Base-by-base conservation (phyloP, 2,797 vertebrate species). In the Brachymystax lenok region DNA sequence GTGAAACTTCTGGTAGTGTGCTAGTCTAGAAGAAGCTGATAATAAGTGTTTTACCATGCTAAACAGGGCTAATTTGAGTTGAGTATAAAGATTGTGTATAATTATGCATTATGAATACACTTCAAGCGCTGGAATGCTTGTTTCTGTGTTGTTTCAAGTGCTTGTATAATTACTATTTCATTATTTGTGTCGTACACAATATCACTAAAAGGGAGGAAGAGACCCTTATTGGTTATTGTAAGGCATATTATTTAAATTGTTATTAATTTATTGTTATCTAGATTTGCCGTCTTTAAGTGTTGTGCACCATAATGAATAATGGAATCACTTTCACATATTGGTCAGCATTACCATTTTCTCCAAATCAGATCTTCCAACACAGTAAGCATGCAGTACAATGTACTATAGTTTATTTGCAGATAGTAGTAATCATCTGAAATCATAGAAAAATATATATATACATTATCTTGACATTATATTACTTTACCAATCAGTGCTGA, bases 1-100 rank as follows among this genome's bases (percentile, higher is more conserved):
- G 92, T 93, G 91, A 92, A 92, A 93, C 89, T 90, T 92, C 92
- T 94, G 91, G 83, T 93, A 76, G 88, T 92, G 91, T 94, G 91
- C 92, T 94, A 92, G 89, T 92, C 92, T 92, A 92, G 90, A 88
- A 78, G 88, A 93, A 92, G 90, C 86, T 89, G 89, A 90, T 85
- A 89, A 92, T 90, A 87, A 92, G 91, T 91, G 87, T 90, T 85
- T 84, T 89, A 82, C 82, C 88, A 87, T 83, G 87, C 88, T 90
- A 86, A 91, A 87, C 87, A 80, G 90, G 89, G 88, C 84, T 87
- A 90, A 71, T 85, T 85, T 66, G 77, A 35, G 21, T 79, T 84
- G 82, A 74, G 33, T 79, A 85, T 83, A 80, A 75, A 86, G 84
- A 81, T 87, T 35, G 81, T 85, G 81, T 87, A 82, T 79, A 88